Base-by-base conservation (phyloP, 2,888 invertebrate genomes). In the Aporophyla lueneburgensis region DNA sequence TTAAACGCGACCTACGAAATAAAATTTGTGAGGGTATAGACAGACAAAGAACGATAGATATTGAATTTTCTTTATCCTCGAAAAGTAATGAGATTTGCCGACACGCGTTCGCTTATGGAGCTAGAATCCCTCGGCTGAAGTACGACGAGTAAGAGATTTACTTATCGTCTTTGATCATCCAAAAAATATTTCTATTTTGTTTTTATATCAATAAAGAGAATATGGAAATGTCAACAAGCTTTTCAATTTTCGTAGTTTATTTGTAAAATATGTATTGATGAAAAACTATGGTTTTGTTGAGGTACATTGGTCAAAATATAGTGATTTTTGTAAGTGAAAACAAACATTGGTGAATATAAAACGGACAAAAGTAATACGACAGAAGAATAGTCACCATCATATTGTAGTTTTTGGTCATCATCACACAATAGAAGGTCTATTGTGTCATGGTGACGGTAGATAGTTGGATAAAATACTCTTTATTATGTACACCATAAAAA, bases 71-170 rank as follows among this genome's bases (percentile, higher is more conserved):
- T 93, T 93, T 93, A 94, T 93, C 93, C 94, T 91, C 90, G 88
- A 89, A 92, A 93, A 92, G 94, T 94, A 95, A 94, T 94, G 91
- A 93, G 94, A 95, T 94, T 94, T 94, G 91, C 88, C 92, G 92
- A 94, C 92, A 94, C 91, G 93, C 92, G 93, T 93, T 90, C 92
- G 89, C 91, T 92, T 92, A 90, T 90, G 88, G 89, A 89, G 90
- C 90, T 90, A 86, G 89, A 91, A 91, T 91, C 91, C 90, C 80
- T 76, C 88, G 85, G 83, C 84, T 88, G 88, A 85, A 88, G 90
- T 84, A 89, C 86, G 85, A 89, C 86, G 85, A 89, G 86, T 86
- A 83, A 88, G 88, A 91, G 92, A 92, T 92, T 92, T 91, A 91
- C 89, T 87, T 91, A 90, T 89, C 87, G 90, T 89, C 91, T 94